Evolutionary conservation across 2,888 invertebrate genomes (phyloP), one percentile per base, ranked within the genome.

Genomic region (Panzeria rudis): DNA sequence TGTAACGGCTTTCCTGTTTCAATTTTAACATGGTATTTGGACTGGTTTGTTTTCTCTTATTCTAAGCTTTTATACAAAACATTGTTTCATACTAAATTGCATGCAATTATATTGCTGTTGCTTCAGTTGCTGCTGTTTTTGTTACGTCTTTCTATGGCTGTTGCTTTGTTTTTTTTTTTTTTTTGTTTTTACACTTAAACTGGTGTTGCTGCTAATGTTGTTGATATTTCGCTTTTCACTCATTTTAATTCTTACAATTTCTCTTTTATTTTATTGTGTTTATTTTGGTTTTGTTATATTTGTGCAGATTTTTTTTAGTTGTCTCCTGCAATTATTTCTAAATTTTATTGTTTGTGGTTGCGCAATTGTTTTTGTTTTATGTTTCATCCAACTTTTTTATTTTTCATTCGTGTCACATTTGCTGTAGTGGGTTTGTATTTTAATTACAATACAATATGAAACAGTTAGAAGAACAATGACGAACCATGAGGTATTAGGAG

Each of bases 61-160:
- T 89, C 85, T 29, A 29, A n/a, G n/a, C 89, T 89, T 90, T 88
- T 87, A 90, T 88, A 90, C 88, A 89, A 29, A 64, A 91, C 89
- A 91, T 90, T 89, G 89, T 89, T 91, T 89, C 88, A 89, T 89
- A 90, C 86, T 88, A 91, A 91, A 91, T 91, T 91, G 91, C 91
- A 89, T 90, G 90, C 89, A 91, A 91, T 91, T 91, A 91, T 90
- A 88, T 87, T 77, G 68, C 35, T 77, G 66, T 73, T 61, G 76
- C 72, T 72, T 15, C 23, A 54, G 72, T 20, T 71, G 52, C 25
- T 72, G 50, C n/a, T 52, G 76, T 25, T 76, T 72, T 68, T 75
- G 75, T 71, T 79, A 52, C 44, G 20, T 80, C 38, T 75, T 72
- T 75, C 82, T 86, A 73, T 68, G 66, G 61, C 64, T 64, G 56